phyloP scores from a whole-genome alignment of 53 echinoderm and acorn worm genomes.

The Arbacia lixula region DNA sequence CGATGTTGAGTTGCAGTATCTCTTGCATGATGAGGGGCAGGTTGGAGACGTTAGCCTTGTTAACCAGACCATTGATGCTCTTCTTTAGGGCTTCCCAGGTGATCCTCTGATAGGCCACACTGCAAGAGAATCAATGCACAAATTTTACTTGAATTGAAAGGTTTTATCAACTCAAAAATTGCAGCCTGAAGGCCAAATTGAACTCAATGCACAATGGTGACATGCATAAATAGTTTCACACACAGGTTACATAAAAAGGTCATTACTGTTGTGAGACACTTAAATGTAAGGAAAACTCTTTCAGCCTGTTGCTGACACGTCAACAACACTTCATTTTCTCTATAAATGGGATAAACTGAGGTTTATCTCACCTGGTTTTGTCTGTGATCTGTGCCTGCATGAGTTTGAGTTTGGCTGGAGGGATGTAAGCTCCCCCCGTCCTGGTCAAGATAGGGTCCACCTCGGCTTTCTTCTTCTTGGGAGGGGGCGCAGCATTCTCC shows the following conservation, averaged over 20 bases:
- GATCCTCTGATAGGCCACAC: constrained; percentile 91
- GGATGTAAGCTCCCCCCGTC: constrained; percentile 98
- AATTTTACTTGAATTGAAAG: background rate
- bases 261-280: no score
- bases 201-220: no score
- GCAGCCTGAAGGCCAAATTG: no score
- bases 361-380: constrained; percentile 79
- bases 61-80: constrained; percentile 97
- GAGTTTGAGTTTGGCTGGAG: constrained; percentile 86
- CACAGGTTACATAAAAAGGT: no score
- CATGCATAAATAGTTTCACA: no score
- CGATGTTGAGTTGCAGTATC: constrained; percentile 89
- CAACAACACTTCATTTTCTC: no score
- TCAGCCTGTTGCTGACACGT: no score
- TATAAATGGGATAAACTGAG: no score
- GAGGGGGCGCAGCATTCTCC: constrained; percentile 71
- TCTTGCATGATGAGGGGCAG: constrained; percentile 81
- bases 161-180: no score
- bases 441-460: constrained; percentile 72
- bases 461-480: constrained; percentile 63
- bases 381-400: constrained; percentile 95
- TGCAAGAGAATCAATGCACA: constrained; percentile 26
- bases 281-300: no score
- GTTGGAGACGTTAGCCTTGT: constrained; percentile 96
- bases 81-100: constrained; percentile 99